Conservation (phyloP, 35 echinoderm and acorn worm genomes). For the Holothuria glaberrima region DNA sequence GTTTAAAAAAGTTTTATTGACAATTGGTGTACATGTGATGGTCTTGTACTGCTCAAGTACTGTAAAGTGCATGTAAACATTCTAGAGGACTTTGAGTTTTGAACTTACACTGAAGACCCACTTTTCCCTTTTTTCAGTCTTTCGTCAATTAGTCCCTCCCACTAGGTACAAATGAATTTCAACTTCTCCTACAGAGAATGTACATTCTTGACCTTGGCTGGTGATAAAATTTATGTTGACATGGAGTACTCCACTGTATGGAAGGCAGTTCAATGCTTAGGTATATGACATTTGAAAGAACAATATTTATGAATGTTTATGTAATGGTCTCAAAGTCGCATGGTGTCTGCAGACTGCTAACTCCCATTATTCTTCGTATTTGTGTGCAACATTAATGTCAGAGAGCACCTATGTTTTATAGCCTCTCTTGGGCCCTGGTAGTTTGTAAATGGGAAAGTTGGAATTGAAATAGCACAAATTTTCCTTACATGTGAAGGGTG, state of each 20-base stretch:
- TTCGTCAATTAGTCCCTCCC: slow-evolving; percentile 23
- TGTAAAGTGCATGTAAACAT: too few species aligned
- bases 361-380: slow-evolving; percentile 24
- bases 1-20: too few species aligned
- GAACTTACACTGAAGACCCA: slow-evolving; percentile 27
- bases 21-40: too few species aligned
- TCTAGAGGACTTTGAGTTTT: background rate
- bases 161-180: slow-evolving; percentile 38
- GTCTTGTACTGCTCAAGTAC: too few species aligned
- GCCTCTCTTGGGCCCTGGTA: slow-evolving; percentile 13
- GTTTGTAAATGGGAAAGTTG: slow-evolving; percentile 32
- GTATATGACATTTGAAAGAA: slow-evolving; percentile 49
- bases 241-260: background rate
- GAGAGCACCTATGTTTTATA: slow-evolving; percentile 24
- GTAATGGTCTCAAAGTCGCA: slow-evolving; percentile 46
- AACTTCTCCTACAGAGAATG: slow-evolving; percentile 29
- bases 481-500: background rate
- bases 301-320: slow-evolving; percentile 52
- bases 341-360: slow-evolving; percentile 4
- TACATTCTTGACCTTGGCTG: slow-evolving; percentile 31
- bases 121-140: background rate
- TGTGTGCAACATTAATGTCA: slow-evolving; percentile 38
- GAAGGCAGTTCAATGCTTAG: background rate
- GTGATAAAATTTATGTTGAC: slow-evolving; percentile 17
- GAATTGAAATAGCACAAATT: slow-evolving; percentile 40